Evolutionary conservation across 2,113 vertebrate species (phyloP).

Genomic region (Parotia lawesii): DNA sequence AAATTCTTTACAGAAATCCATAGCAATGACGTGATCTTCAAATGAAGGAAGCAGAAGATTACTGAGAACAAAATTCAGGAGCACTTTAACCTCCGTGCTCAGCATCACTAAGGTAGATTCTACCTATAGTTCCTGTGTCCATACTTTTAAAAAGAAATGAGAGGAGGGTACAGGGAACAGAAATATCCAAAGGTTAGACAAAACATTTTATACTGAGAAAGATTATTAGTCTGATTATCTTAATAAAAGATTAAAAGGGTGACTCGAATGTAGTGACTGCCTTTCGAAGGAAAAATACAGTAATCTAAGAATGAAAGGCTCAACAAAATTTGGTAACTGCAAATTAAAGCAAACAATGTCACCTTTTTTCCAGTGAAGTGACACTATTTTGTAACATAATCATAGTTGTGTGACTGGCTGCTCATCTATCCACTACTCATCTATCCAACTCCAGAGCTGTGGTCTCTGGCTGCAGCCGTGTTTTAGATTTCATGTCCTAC

Average conservation of each 20-base stretch:
- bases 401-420: rapidly evolving
- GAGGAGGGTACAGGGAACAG: not conserved
- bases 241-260: not conserved
- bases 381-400: not conserved
- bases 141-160: not conserved
- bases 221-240: not conserved
- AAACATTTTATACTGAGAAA: not conserved
- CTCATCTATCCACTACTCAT: not conserved
- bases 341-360: not conserved
- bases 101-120: not conserved
- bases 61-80: not conserved
- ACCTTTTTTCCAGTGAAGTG: not conserved
- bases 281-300: not conserved
- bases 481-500: not conserved
- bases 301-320: not conserved
- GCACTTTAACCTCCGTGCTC: not conserved
- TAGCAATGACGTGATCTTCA: not conserved
- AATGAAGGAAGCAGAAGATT: not conserved
- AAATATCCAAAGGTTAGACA: not conserved
- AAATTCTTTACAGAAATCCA: not conserved
- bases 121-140: not conserved
- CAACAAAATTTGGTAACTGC: not conserved
- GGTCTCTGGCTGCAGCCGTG: not conserved
- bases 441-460: not conserved
- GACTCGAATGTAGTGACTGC: not conserved